Percentiles rank a stretch among this genome's conserved stretches.
These are phyloP conservation scores for Pterois miles DNA, from an alignment of 2,797 vertebrate genomes.

Conservation along the genomic window DNA sequence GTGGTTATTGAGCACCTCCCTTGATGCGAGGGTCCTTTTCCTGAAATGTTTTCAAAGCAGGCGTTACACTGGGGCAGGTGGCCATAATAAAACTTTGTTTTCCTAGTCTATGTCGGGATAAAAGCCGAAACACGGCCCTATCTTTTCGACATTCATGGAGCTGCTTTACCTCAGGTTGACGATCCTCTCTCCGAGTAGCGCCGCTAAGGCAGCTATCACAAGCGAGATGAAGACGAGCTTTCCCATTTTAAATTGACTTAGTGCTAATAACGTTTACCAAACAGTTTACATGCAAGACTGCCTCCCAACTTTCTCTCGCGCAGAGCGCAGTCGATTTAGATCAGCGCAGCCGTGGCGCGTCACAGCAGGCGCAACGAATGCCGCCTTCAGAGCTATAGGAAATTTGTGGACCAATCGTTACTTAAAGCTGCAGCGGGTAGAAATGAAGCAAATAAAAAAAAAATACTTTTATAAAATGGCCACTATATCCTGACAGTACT, in stretches of 20 bases:
- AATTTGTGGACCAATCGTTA: rapidly evolving
- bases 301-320: rapidly evolving
- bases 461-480: too few relatives aligned
- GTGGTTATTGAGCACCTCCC: conserved; percentile 65
- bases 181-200: conserved; percentile 67
- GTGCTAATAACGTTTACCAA: background rate
- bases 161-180: conserved; percentile 62
- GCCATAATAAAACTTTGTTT: background rate
- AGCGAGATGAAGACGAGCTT: conserved; percentile 50
- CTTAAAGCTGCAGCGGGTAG: background rate
- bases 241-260: conserved; percentile 46
- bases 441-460: too few relatives aligned
- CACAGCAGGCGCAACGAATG: background rate
- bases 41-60: conserved; percentile 43
- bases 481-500: too few relatives aligned
- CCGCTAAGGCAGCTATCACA: conserved; percentile 48
- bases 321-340: too few relatives aligned
- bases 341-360: background rate
- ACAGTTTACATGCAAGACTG: background rate
- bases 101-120: background rate
- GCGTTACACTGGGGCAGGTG: background rate
- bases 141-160: too few relatives aligned
- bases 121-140: rapidly evolving
- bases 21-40: conserved; percentile 50
- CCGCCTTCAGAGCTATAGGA: conserved; percentile 28